Conservation (phyloP, 2,113 vertebrate species). For the Odocoileus virginianus region DNA sequence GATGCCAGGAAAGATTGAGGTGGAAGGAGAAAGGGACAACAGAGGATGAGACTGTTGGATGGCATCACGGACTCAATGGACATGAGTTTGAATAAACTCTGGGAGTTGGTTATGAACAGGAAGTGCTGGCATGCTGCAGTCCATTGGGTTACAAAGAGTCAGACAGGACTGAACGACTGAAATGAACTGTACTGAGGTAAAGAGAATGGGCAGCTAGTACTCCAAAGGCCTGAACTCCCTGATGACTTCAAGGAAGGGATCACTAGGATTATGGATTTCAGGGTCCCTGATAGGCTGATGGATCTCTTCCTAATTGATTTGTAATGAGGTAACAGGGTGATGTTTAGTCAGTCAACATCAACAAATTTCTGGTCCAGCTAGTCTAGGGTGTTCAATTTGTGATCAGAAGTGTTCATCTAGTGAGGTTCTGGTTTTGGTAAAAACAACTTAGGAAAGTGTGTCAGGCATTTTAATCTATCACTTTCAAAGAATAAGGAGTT, state of each 20-base stretch:
- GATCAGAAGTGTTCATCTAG: background rate
- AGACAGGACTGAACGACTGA: accelerated
- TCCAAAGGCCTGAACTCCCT: background rate
- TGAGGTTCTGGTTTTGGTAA: background rate
- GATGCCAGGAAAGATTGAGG: background rate
- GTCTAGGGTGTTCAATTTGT: background rate
- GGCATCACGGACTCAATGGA: background rate
- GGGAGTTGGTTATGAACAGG: background rate
- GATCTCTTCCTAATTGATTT: background rate
- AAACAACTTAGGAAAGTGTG: background rate
- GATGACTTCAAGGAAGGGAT: background rate
- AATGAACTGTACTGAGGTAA: background rate
- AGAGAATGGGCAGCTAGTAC: background rate
- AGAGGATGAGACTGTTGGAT: background rate
- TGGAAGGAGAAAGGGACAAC: background rate
- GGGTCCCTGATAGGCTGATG: background rate
- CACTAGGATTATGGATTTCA: background rate
- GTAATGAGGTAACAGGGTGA: background rate
- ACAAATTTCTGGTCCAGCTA: background rate
- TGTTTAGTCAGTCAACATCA: background rate
- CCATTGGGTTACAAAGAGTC: background rate
- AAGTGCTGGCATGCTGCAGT: background rate
- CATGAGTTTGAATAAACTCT: background rate
- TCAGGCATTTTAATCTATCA: background rate
- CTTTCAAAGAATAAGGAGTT: background rate